Conservation (phyloP, 1,140 invertebrate genomes). For the Dreissena rostriformis region DNA sequence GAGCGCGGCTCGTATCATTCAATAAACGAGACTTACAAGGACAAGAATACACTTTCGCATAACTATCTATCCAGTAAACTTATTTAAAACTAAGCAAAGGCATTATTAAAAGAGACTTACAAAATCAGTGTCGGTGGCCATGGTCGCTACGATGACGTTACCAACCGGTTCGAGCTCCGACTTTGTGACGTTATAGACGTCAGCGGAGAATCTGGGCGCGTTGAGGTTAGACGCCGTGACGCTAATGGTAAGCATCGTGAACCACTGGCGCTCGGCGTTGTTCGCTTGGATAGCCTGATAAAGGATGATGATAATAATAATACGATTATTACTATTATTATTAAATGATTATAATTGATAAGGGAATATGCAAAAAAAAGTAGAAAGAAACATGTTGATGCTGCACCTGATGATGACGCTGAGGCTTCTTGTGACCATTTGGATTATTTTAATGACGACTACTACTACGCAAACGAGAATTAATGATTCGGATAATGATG, state of each 20-base stretch:
- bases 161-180: constrained; percentile 40
- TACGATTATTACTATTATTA: not conserved
- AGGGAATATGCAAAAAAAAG: not conserved
- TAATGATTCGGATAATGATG: too few relatives aligned
- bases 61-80: not conserved
- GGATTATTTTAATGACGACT: too few relatives aligned
- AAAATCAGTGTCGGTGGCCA: constrained; percentile 35
- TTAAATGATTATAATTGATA: not conserved
- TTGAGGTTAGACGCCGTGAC: constrained; percentile 43
- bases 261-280: constrained; percentile 32
- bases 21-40: not conserved
- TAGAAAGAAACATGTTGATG: not conserved
- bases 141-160: constrained; percentile 17
- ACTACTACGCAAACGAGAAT: too few relatives aligned
- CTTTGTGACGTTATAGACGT: constrained; percentile 22
- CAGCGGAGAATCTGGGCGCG: constrained; percentile 34
- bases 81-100: not conserved
- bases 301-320: not conserved
- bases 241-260: constrained; percentile 41
- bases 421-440: too few relatives aligned
- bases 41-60: not conserved
- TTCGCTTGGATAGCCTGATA: constrained; percentile 43
- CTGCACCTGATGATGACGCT: too few relatives aligned
- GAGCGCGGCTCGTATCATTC: too few relatives aligned
- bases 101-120: constrained; percentile 41